Percentiles rank a stretch among this genome's conserved stretches.
Conservation (phyloP, 1,140 invertebrate species). For the Scaptodrosophila lebanonensis region DNA sequence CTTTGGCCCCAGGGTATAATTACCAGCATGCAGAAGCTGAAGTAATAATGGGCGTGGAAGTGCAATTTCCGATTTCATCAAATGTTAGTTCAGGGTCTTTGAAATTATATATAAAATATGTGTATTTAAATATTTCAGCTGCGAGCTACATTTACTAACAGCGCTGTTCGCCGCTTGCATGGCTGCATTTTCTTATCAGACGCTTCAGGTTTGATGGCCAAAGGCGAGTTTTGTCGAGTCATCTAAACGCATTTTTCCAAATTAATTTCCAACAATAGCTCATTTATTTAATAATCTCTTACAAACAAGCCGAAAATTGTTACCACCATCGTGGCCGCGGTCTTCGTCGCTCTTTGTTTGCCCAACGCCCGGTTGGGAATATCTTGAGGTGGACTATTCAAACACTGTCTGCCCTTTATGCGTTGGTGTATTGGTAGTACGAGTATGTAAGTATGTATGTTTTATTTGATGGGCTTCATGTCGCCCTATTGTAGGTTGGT, state of each 20-base stretch:
- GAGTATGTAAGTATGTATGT: no score
- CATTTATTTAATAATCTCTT: slow-evolving; percentile 51
- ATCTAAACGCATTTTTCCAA: slow-evolving; percentile 17
- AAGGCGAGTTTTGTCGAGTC: slow-evolving; percentile 5
- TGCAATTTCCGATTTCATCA: no score
- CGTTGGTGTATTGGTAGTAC: slow-evolving; percentile 20
- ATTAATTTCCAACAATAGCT: slow-evolving; percentile 52
- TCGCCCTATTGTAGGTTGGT: no score
- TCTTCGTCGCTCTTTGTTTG: slow-evolving; percentile 21
- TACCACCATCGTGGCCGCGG: neutral
- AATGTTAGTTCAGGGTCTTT: no score
- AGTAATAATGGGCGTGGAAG: no score
- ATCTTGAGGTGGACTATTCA: slow-evolving; percentile 31
- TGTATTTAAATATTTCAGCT: no score
- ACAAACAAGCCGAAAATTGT: slow-evolving; percentile 53
- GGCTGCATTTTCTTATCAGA: slow-evolving; percentile 13
- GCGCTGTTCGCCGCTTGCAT: no score
- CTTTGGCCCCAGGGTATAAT: no score
- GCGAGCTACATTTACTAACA: no score
- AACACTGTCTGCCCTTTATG: slow-evolving; percentile 27
- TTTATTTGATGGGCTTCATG: no score
- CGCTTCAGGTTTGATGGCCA: slow-evolving; percentile 20
- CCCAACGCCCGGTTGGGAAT: slow-evolving; percentile 23
- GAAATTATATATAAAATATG: no score
- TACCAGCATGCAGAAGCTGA: no score